A percentile compares a stretch with the other conserved stretches of the same genome.
phyloP scores from a whole-genome alignment of 2,888 invertebrate genomes.

The Cylindroiulus punctatus region DNA sequence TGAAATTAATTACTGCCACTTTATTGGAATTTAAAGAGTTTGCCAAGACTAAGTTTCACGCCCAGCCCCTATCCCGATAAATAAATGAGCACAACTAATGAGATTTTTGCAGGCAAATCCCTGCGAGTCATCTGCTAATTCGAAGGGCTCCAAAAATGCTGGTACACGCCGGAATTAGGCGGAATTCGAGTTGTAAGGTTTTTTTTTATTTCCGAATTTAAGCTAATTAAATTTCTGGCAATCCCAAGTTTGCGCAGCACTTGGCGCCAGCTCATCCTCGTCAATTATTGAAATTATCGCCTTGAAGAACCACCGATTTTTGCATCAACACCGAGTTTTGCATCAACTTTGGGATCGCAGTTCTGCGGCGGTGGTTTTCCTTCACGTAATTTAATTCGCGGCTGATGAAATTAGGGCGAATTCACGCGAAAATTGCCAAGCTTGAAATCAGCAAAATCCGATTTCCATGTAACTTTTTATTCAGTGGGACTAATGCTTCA shows the following conservation, averaged over 20 bases:
- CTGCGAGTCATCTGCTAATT: conserved; percentile 30
- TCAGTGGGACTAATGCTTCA: too few relatives aligned
- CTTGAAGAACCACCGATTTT: not conserved
- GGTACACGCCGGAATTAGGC: not conserved
- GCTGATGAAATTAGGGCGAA: not conserved
- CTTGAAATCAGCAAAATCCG: too few relatives aligned
- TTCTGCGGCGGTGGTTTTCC: not conserved
- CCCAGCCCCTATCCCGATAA: not conserved
- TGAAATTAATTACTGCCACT: conserved; percentile 10
- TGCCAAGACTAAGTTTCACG: too few relatives aligned
- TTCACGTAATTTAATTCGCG: not conserved
- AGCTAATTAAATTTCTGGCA: conserved; percentile 9
- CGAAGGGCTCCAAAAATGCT: not conserved
- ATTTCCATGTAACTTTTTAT: too few relatives aligned
- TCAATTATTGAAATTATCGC: conserved; percentile 42
- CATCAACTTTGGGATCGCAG: not conserved
- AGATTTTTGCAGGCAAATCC: conserved; percentile 4
- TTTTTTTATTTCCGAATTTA: not conserved
- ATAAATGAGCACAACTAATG: not conserved
- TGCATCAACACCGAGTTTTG: not conserved
- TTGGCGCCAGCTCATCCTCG: not conserved
- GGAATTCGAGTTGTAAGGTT: not conserved
- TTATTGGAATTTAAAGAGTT: conserved; percentile 16
- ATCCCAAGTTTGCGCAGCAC: not conserved
- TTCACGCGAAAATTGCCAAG: not conserved